phyloP scores from a whole-genome alignment of 1,140 invertebrate species.

The Monochamus saltuarius region DNA sequence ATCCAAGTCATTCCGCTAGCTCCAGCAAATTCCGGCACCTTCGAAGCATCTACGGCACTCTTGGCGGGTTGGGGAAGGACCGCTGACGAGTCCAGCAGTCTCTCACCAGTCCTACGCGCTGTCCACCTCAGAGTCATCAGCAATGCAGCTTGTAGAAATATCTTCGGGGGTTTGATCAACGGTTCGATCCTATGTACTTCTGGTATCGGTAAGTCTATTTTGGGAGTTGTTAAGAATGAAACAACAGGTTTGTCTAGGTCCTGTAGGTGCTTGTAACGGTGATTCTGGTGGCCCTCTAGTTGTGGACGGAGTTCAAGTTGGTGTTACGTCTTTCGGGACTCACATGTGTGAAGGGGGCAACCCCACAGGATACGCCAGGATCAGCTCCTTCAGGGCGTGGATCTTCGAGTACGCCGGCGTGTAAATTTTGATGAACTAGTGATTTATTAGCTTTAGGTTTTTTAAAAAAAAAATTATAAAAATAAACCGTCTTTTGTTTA shows the following conservation, averaged over 20 bases:
- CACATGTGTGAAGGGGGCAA: conserved; percentile 5
- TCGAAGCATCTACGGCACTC: conserved; percentile 27
- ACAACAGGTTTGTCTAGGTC: neutral
- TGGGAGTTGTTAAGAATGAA: neutral
- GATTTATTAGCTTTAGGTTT: too few relatives aligned
- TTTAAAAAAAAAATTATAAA: too few relatives aligned
- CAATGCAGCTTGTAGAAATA: conserved; percentile 19
- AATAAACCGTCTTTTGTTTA: too few relatives aligned
- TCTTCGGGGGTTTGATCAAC: conserved; percentile 17
- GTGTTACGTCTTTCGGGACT: conserved; percentile 22
- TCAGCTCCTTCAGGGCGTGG: conserved; percentile 26
- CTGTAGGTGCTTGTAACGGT: conserved; percentile 20
- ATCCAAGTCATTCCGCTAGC: too few relatives aligned
- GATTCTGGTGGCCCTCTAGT: conserved; percentile 28
- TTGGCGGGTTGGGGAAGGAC: conserved; percentile 52
- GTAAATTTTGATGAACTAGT: too few relatives aligned
- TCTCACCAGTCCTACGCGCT: conserved; percentile 17
- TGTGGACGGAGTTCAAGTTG: conserved; percentile 21
- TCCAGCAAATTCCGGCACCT: conserved; percentile 2
- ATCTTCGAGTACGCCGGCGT: conserved; percentile 6
- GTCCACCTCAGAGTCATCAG: conserved; percentile 25
- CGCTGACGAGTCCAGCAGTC: conserved; percentile 39
- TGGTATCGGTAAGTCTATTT: conserved; percentile 23
- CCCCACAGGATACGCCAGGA: conserved; percentile 28
- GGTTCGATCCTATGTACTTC: conserved; percentile 27